phyloP scores from a whole-genome alignment of 2,888 invertebrate genomes.

The Apoderus coryli region DNA sequence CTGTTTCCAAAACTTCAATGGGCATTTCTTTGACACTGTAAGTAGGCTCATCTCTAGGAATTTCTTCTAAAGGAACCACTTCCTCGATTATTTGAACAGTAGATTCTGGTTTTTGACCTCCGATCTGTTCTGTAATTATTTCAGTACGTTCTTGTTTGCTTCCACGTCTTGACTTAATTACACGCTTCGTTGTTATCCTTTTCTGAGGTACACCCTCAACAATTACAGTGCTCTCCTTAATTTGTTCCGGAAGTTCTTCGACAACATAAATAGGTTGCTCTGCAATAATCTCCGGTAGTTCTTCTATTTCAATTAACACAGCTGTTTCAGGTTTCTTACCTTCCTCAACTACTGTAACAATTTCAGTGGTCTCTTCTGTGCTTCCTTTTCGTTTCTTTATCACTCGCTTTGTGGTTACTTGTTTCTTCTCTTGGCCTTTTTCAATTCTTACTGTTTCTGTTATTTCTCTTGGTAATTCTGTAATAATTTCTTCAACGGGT shows the following conservation, averaged over 20 bases:
- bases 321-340: constrained; percentile 29
- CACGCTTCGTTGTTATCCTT: constrained; percentile 20
- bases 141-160: constrained; percentile 27
- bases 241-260: constrained; percentile 20
- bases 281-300: constrained; percentile 17
- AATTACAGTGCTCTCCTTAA: constrained; percentile 27
- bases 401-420: constrained; percentile 24
- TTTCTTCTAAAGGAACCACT: background rate
- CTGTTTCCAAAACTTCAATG: constrained; percentile 22
- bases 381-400: constrained; percentile 26
- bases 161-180: constrained; percentile 26
- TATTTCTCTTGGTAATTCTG: constrained; percentile 26
- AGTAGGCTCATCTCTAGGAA: constrained; percentile 22
- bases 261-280: constrained; percentile 14
- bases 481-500: constrained; percentile 17
- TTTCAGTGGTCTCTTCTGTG: constrained; percentile 29
- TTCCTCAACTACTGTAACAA: constrained; percentile 25
- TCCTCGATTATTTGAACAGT: background rate
- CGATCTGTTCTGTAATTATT: constrained; percentile 22
- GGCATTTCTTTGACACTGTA: constrained; percentile 23
- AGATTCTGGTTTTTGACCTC: constrained; percentile 11
- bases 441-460: constrained; percentile 25
- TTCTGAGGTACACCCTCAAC: constrained; percentile 18
- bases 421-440: constrained; percentile 26
- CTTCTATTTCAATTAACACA: constrained; percentile 29